Conservation (phyloP, 2,797 vertebrate species). For the Myotis pilosus region DNA sequence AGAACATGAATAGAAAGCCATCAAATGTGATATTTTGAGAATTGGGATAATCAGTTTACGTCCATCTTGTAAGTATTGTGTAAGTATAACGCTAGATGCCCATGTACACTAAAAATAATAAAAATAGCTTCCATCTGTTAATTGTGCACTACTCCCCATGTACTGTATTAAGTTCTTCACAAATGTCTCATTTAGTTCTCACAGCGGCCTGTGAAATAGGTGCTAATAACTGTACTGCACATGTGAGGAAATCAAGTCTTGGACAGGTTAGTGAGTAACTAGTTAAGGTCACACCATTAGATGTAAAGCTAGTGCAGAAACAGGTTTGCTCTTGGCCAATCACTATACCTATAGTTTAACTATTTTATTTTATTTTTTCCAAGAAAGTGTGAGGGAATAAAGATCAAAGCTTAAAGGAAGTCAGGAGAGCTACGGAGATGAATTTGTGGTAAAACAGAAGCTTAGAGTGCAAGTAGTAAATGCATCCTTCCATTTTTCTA, state of each 20-base stretch:
- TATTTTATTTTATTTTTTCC: background rate
- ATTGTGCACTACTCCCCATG: background rate
- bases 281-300: background rate
- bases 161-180: background rate
- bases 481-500: background rate
- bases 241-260: background rate
- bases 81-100: background rate
- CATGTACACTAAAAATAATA: background rate
- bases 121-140: background rate
- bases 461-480: background rate
- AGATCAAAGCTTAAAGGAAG: conserved; percentile 34
- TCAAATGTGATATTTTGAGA: background rate
- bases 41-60: background rate
- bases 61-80: conserved; percentile 10
- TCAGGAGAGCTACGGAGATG: background rate
- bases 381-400: background rate
- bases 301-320: background rate
- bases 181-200: conserved; percentile 7
- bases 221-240: background rate
- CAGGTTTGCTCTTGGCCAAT: background rate
- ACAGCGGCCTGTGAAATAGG: background rate
- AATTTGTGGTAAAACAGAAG: conserved; percentile 9
- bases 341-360: background rate
- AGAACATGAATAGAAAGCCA: background rate
- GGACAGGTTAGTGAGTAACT: background rate